A percentile compares a stretch with the other conserved stretches of the same genome.
Conservation (phyloP, 2,888 invertebrate species). For the Noctua comes region DNA sequence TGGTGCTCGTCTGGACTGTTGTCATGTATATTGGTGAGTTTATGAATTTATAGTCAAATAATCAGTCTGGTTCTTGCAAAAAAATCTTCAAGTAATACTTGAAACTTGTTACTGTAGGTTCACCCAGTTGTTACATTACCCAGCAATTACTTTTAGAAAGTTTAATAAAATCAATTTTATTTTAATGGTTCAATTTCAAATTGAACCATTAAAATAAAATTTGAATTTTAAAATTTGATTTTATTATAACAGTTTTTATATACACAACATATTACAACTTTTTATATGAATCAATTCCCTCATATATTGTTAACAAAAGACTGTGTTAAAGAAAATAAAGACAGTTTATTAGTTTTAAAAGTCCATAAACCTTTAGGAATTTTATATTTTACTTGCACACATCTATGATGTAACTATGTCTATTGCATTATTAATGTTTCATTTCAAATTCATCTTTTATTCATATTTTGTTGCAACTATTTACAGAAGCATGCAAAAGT, state of each 20-base stretch:
- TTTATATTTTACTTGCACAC: background rate
- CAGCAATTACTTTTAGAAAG: background rate
- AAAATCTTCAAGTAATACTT: background rate
- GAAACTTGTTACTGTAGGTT: background rate
- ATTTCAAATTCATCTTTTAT: background rate
- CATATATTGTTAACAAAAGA: background rate
- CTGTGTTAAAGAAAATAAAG: background rate
- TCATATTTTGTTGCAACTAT: background rate
- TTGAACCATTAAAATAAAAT: background rate
- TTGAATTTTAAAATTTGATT: too few species aligned
- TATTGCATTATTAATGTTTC: background rate
- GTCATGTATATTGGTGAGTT: slow-evolving; percentile 95
- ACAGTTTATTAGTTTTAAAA: background rate
- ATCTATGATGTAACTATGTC: background rate
- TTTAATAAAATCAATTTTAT: too few species aligned
- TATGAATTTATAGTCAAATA: background rate
- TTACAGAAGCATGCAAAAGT: background rate
- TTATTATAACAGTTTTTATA: background rate
- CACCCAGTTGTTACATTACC: background rate
- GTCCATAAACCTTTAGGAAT: background rate
- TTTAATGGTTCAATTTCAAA: too few species aligned
- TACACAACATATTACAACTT: too few species aligned
- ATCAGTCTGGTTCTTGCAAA: background rate
- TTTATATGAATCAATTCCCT: background rate
- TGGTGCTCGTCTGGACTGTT: slow-evolving; percentile 95